Conservation (phyloP, 2,888 invertebrate genomes). For the Chymomyza procnemis region DNA sequence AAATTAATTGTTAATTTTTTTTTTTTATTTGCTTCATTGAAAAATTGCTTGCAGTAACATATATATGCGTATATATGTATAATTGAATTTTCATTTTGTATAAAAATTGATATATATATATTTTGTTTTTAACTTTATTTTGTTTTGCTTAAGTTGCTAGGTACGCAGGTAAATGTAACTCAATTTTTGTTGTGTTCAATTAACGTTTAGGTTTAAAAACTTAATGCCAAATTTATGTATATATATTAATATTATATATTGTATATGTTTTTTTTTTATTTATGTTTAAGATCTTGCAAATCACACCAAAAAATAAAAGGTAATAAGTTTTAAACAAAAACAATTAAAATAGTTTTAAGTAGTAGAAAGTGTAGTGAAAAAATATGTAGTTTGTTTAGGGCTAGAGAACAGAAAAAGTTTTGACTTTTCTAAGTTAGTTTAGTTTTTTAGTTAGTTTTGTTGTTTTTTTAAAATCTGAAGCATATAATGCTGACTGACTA, state of each 20-base stretch:
- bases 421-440: neutral
- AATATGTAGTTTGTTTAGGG: constrained; percentile 8
- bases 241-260: constrained; percentile 22
- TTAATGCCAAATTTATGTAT: constrained; percentile 38
- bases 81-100: constrained; percentile 17
- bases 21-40: constrained; percentile 20
- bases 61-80: constrained; percentile 18
- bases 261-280: constrained; percentile 39
- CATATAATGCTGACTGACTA: constrained; percentile 30
- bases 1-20: constrained; percentile 26
- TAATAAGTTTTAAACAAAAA: constrained; percentile 31
- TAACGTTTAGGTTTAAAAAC: constrained; percentile 45
- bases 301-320: constrained; percentile 54
- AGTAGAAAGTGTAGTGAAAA: constrained; percentile 24
- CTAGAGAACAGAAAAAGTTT: neutral
- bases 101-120: constrained; percentile 40
- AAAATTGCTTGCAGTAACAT: neutral
- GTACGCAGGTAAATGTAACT: constrained; percentile 71
- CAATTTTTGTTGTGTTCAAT: constrained; percentile 41
- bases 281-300: constrained; percentile 63
- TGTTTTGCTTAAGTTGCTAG: constrained; percentile 43
- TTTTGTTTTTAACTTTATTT: constrained; percentile 30
- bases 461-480: neutral
- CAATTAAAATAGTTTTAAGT: constrained; percentile 23
- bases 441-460: neutral